phyloP scores from a whole-genome alignment of 2,797 vertebrate genomes.

The Crenichthys baileyi region DNA sequence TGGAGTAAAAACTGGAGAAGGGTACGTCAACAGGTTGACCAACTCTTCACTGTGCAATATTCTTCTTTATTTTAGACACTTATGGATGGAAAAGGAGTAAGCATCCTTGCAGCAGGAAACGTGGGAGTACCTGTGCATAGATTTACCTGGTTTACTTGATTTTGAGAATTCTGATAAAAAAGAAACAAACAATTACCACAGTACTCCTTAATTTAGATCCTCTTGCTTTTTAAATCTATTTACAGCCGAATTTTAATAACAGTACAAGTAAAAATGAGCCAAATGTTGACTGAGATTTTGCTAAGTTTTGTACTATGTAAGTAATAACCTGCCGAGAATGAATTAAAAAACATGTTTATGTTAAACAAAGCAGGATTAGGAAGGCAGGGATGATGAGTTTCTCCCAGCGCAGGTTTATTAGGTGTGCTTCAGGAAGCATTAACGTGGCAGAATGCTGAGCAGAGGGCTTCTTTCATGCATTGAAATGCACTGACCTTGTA shows the following conservation, averaged over 20 bases:
- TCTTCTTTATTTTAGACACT: background rate
- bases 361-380: background rate
- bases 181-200: slow-evolving; percentile 4
- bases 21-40: background rate
- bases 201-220: background rate
- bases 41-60: background rate
- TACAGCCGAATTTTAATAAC: slow-evolving; percentile 19
- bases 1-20: background rate
- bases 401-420: slow-evolving; percentile 30
- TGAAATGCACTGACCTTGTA: slow-evolving; percentile 36
- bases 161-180: slow-evolving; percentile 1
- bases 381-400: slow-evolving; percentile 21
- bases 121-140: background rate
- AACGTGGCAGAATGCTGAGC: slow-evolving; percentile 33
- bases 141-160: background rate
- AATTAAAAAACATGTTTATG: slow-evolving; percentile 15
- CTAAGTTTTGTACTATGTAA: too few species aligned
- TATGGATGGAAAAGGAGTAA: background rate
- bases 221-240: slow-evolving; percentile 25
- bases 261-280: slow-evolving; percentile 12
- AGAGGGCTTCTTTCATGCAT: slow-evolving; percentile 34
- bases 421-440: slow-evolving; percentile 21
- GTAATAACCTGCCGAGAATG: too few species aligned
- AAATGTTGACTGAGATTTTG: slow-evolving; percentile 13
- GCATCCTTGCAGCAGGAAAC: background rate